Evolutionary conservation across 2,113 vertebrate genomes (phyloP).

Genomic region (Sebastes schlegelii): DNA sequence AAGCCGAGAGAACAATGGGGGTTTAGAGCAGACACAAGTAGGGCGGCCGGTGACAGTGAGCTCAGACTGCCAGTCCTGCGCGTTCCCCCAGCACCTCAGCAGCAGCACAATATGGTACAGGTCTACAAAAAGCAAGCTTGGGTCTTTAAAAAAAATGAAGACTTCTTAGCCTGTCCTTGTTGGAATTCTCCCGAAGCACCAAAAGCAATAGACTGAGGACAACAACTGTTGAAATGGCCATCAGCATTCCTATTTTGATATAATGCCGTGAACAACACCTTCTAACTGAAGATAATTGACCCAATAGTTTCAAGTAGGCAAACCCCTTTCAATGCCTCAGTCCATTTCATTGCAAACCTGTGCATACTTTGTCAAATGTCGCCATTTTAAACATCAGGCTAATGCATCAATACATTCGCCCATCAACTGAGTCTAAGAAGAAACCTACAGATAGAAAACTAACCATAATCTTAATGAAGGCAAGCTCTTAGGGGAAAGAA

Average conservation of each 20-base stretch:
- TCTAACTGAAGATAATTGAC: constrained; percentile 44
- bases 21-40: constrained; percentile 99
- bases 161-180: constrained; percentile 84
- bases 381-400: constrained; percentile 55
- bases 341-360: constrained; percentile 64
- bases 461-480: constrained; percentile 28
- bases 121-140: constrained; percentile 91
- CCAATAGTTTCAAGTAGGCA: constrained; percentile 60
- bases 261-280: constrained; percentile 63
- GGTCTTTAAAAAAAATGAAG: constrained; percentile 37
- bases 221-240: constrained; percentile 70
- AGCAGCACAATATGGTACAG: constrained; percentile 91
- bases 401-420: constrained; percentile 55
- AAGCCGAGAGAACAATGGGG: constrained; percentile 99
- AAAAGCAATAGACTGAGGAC: constrained; percentile 74
- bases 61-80: constrained; percentile 94
- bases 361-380: constrained; percentile 49
- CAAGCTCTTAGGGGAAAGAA: constrained; percentile 41
- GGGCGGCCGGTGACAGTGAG: constrained; percentile 91
- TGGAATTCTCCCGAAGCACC: constrained; percentile 75
- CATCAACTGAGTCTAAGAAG: constrained; percentile 48
- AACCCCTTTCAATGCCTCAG: constrained; percentile 49
- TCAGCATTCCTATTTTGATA: constrained; percentile 56
- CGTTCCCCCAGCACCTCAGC: constrained; percentile 90
- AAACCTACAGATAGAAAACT: constrained; percentile 39